Base-by-base conservation (phyloP, 2,113 vertebrate species). In the Gavialis gangeticus region DNA sequence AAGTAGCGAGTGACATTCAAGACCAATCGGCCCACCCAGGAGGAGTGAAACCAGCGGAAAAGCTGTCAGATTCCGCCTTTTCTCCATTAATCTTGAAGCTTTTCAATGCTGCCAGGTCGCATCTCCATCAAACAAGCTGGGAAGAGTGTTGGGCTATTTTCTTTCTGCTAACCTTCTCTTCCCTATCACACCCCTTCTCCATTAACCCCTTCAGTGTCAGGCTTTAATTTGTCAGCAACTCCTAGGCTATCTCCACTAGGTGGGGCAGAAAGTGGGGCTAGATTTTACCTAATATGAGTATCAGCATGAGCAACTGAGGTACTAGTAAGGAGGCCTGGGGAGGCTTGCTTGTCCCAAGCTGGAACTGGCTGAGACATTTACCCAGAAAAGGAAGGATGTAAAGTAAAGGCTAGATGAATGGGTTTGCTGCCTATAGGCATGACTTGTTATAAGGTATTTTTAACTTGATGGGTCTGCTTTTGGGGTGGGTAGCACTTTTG, bases 1-100 rank as follows among this genome's bases (percentile, higher is more conserved):
- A 99, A 99, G 99, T 99, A 99, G 99, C 99, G 98, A 99, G 99
- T 99, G 99, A 99, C 99, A 99, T 99, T 99, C 99, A 99, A 99
- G 99, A 99, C 99, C 99, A 99, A 98, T 98, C 92, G 94, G 99
- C 99, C 99, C 99, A 99, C 99, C 99, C 99, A 99, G 98, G 98
- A 99, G 98, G 98, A 98, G 98, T 97, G 98, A 98, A 98, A 97
- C 98, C 98, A 98, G 98, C 97, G 98, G 99, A 99, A 99, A 99
- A 98, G 98, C 99, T 99, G 99, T 99, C 99, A 99, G 98, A 99
- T 98, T 98, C 98, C 95, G 97, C 98, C 99, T 98, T 98, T 98
- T 99, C 98, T 98, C 98, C 99, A 99, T 99, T 99, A 99, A 99
- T 99, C 99, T 99, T 99, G 97, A 98, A 98, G 98, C 98, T 98